phyloP scores from a whole-genome alignment of 2,113 vertebrate genomes.

The Pelusios castaneus region DNA sequence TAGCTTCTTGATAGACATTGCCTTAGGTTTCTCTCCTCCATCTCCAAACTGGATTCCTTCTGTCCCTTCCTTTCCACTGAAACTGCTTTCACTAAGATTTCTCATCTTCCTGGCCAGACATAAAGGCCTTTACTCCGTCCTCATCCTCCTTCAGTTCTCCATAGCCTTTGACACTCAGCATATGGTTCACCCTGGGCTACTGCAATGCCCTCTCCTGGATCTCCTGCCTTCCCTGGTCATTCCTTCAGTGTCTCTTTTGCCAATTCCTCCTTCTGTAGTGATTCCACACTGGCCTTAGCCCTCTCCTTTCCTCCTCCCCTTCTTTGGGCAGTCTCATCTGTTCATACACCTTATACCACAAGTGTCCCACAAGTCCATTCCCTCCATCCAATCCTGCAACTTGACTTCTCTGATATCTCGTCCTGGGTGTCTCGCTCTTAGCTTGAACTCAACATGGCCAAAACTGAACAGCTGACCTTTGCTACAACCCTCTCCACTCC shows the following conservation, averaged over 20 bases:
- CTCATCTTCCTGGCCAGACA: neutral
- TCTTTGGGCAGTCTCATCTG: neutral
- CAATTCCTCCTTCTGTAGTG: neutral
- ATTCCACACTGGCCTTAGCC: neutral
- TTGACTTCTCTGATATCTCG: neutral
- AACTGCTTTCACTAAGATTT: neutral
- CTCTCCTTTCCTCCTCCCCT: neutral
- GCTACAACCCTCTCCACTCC: neutral
- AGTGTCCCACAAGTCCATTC: neutral
- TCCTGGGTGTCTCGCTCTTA: neutral
- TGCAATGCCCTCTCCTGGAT: neutral
- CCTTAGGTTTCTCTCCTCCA: neutral
- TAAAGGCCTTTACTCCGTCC: neutral
- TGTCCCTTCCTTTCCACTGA: neutral
- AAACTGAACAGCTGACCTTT: neutral
- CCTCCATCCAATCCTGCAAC: neutral
- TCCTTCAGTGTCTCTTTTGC: neutral
- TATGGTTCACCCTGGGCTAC: neutral
- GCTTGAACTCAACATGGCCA: neutral
- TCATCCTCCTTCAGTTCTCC: neutral
- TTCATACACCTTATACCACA: neutral
- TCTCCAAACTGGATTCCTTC: neutral
- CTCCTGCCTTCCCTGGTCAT: neutral
- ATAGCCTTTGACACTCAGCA: neutral
- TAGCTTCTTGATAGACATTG: neutral